Conservation (phyloP, 2,888 invertebrate genomes). For the Drosophila acutilabella region DNA sequence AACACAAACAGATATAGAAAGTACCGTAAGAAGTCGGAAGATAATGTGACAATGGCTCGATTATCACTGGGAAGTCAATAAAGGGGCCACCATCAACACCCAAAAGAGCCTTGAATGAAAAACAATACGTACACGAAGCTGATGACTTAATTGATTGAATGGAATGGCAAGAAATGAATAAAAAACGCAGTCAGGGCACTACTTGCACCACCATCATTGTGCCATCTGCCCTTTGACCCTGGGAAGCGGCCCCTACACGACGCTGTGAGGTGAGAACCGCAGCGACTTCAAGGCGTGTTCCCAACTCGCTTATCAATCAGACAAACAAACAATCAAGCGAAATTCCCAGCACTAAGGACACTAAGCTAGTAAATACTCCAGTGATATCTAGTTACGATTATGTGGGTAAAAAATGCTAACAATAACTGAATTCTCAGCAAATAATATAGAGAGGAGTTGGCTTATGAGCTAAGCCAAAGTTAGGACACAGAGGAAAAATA, state of each 20-base stretch:
- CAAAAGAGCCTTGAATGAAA: constrained; percentile 23
- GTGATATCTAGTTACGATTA: constrained; percentile 52
- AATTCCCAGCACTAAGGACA: constrained; percentile 47
- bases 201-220: constrained; percentile 51
- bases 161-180: constrained; percentile 71
- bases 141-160: constrained; percentile 83
- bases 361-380: constrained; percentile 21
- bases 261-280: constrained; percentile 48
- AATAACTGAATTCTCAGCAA: constrained; percentile 28
- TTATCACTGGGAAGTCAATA: constrained; percentile 70
- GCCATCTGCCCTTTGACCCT: constrained; percentile 36
- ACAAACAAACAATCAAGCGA: constrained; percentile 66
- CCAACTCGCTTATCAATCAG: constrained; percentile 59
- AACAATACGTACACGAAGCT: constrained; percentile 68
- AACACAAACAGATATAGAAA: constrained; percentile 18
- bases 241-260: constrained; percentile 40
- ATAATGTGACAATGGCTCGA: constrained; percentile 72
- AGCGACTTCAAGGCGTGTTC: constrained; percentile 19
- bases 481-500: background rate
- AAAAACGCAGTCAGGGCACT: constrained; percentile 66
- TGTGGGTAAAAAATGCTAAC: constrained; percentile 51
- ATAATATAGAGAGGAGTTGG: background rate
- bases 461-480: background rate
- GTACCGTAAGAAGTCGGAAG: constrained; percentile 42
- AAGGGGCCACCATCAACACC: constrained; percentile 44